Base-by-base conservation (phyloP, 2,113 vertebrate species). In the Piaya cayana region DNA sequence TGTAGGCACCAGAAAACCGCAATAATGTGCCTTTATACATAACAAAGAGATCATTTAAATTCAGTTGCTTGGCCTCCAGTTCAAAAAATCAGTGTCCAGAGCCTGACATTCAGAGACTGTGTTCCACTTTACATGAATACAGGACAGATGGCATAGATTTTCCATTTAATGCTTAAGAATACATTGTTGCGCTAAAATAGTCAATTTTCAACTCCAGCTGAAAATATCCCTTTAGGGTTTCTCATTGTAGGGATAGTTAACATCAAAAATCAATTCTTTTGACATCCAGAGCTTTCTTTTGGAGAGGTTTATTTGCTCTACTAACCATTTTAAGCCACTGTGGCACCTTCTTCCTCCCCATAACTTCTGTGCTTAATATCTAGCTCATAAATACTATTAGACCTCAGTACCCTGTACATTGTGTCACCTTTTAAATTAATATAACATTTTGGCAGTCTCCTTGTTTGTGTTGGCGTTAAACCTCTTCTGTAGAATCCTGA, bases 191-290 rank as follows among this genome's bases (percentile, higher is more conserved):
- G 86, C 53, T 95, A 89, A 97, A 93, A 91, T 15, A 79, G 86
- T 45, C 52, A 82, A 69, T 87, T 95, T 91, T 84, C 74, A 78
- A 89, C 53, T 62, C 39, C 86, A 36, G n/a, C 26, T 76, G 62
- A 56, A 92, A 94, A 95, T 49, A 49, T 45, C 49, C 34, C 53
- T 56, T 67, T 45, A 70, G 45, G 86, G 62, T 84, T 93, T 79
- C 65, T 72, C 62, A 69, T 70, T 1, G 1, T 86, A 81, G 47
- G 30, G 92, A 89, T 84, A 87, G 72, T 86, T 86, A 82, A 19
- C 74, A 93, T 70, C 52, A 88, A 95, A 96, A 94, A 96, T 87
- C 86, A 95, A 89, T 96, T 93, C 13, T 96, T 93, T 58, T 79
- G 74, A 89, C 84, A 85, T 87, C 79, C 86, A 82, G 52, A 82